phyloP scores from a whole-genome alignment of 1,140 invertebrate species.

The Pseudobourletiella spinata region DNA sequence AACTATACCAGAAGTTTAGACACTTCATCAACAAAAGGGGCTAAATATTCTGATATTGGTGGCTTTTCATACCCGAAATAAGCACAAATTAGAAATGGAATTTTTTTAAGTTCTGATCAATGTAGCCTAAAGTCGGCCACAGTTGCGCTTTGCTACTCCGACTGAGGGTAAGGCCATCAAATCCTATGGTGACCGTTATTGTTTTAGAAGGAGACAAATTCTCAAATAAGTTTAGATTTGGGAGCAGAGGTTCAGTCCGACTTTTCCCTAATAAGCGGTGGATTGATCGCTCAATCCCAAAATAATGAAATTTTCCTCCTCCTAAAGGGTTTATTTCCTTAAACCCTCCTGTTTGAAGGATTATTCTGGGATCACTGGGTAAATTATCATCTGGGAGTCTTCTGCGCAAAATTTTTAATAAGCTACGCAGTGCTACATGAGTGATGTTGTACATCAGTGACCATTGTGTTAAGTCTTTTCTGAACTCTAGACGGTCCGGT shows the following conservation, averaged over 20 bases:
- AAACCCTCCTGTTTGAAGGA: not conserved
- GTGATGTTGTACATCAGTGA: not conserved
- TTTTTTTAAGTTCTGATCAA: slow-evolving; percentile 1
- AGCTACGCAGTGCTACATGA: not conserved
- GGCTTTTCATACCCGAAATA: slow-evolving; percentile 17
- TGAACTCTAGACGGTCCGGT: no score
- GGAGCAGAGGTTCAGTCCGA: not conserved
- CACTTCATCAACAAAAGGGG: slow-evolving; percentile 24
- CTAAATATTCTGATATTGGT: slow-evolving; percentile 8
- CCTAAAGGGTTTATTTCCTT: not conserved
- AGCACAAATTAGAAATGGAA: slow-evolving; percentile 3
- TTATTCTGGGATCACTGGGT: not conserved
- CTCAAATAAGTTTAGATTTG: not conserved
- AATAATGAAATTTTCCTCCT: not conserved
- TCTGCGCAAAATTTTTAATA: not conserved
- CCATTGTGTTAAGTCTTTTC: no score
- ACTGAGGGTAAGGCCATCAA: slow-evolving; percentile 21
- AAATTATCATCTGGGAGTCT: not conserved
- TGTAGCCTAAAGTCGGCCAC: slow-evolving; percentile 11
- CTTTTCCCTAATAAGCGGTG: not conserved
- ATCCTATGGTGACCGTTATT: no score
- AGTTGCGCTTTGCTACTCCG: slow-evolving; percentile 11
- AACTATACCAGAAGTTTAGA: not conserved
- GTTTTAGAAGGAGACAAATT: no score
- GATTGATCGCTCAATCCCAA: not conserved